These are phyloP conservation scores for Crocallis elinguaria DNA, from an alignment of 2,888 invertebrate genomes.

Conservation along the genomic window DNA sequence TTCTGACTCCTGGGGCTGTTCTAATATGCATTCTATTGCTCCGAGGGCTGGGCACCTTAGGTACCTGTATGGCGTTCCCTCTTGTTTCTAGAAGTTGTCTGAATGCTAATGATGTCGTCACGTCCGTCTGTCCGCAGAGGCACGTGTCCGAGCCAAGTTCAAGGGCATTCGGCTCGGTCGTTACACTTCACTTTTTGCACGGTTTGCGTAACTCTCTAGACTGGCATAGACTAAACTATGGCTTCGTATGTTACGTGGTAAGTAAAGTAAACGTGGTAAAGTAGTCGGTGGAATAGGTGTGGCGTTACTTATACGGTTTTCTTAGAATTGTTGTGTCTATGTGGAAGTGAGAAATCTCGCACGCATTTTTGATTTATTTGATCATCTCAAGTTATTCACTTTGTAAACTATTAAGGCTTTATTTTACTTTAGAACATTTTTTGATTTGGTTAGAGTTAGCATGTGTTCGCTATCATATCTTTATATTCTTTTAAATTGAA, in stretches of 20 bases:
- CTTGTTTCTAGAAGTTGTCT: slow-evolving; percentile 48
- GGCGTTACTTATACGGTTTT: too few species aligned
- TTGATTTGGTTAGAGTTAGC: neutral
- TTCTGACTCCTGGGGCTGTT: slow-evolving; percentile 16
- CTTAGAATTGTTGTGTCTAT: too few species aligned
- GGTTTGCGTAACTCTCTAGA: slow-evolving; percentile 52
- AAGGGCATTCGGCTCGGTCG: slow-evolving; percentile 64
- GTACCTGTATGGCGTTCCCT: slow-evolving; percentile 44
- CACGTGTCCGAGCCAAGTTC: slow-evolving; percentile 59
- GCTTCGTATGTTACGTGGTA: slow-evolving; percentile 41
- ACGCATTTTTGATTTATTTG: too few species aligned
- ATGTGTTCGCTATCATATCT: neutral
- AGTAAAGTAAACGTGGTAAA: too few species aligned
- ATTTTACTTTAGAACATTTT: too few species aligned
- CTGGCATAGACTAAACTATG: slow-evolving; percentile 52
- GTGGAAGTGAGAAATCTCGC: too few species aligned
- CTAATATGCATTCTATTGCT: slow-evolving; percentile 47
- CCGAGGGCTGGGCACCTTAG: slow-evolving; percentile 24
- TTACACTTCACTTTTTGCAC: slow-evolving; percentile 66
- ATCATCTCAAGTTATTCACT: too few species aligned
- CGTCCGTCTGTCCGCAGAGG: slow-evolving; percentile 41
- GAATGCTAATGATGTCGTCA: slow-evolving; percentile 53
- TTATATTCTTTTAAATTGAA: neutral
- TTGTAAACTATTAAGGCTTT: too few species aligned
- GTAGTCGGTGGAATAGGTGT: too few species aligned